Conservation (phyloP, 2,113 vertebrate species). For the Acanthochromis polyacanthus region DNA sequence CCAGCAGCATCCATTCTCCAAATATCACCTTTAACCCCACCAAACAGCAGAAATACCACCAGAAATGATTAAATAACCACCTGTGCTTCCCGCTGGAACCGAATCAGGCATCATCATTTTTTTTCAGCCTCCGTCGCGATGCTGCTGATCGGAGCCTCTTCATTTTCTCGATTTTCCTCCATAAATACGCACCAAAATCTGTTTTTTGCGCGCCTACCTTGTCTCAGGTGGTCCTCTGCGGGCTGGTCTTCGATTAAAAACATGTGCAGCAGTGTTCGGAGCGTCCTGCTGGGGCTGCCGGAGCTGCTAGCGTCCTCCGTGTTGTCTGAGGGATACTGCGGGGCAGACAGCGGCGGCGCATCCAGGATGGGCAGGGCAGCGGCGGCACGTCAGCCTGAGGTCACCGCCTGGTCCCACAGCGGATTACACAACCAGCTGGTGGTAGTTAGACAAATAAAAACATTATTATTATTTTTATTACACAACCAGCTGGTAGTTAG, state of each 20-base stretch:
- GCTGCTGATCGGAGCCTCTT: neutral
- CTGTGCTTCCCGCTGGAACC: neutral
- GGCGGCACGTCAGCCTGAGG: constrained; percentile 68
- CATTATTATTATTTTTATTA: too few species aligned
- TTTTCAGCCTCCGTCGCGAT: constrained; percentile 45
- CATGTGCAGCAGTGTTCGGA: too few species aligned
- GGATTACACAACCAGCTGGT: constrained; percentile 58
- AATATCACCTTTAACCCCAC: too few species aligned
- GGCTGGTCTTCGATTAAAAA: too few species aligned
- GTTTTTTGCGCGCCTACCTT: constrained; percentile 27
- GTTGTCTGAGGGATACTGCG: constrained; percentile 35
- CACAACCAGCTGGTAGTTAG: too few species aligned
- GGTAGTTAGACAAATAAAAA: too few species aligned
- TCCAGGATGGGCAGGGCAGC: constrained; percentile 57
- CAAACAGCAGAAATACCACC: too few species aligned
- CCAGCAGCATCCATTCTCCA: neutral
- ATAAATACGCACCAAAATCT: neutral
- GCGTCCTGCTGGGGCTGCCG: neutral
- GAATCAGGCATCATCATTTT: constrained; percentile 26
- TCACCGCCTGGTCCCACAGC: constrained; percentile 54
- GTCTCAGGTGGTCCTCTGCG: neutral
- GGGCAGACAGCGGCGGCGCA: constrained; percentile 35
- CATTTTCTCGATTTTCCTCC: neutral
- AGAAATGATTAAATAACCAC: too few species aligned
- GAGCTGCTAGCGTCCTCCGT: constrained; percentile 9